Evolutionary conservation across 2,113 vertebrate species (phyloP), one percentile per base, ranked within the genome.

Genomic region (Condylura cristata): DNA sequence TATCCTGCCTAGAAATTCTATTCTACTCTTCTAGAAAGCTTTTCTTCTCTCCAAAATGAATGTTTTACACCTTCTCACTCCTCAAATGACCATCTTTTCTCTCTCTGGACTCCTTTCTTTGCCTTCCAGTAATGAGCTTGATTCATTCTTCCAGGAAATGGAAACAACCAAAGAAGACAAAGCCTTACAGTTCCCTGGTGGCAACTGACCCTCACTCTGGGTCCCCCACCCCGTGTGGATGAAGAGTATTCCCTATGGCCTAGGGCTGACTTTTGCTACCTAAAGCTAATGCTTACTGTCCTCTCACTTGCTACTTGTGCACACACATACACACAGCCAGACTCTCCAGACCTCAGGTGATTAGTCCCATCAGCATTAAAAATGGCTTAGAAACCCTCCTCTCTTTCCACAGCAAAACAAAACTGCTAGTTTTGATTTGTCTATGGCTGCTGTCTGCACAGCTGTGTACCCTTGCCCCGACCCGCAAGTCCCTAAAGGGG

Each of bases 31-130:
- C 53, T 48, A 30, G 34, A 34, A 76, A 30, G 13, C 32, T 71
- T 83, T 44, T 41, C 85, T 70, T 3, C n/a, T 74, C 70, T 90
- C 71, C 51, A 53, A 94, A 65, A 90, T 17, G 65, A 91, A 48
- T 17, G 4, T 24, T 81, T 80, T 17, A 18, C 41, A 72, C 2
- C 22, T 72, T 39, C 32, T 66, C 75, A 79, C 63, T 76, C 75
- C 26, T 84, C 58, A 51, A 74, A 68, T 1, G 9, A n/a, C 16
- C n/a, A 7, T 17, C 51, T 53, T 44, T 65, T 30, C 26, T n/a
- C 39, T 28, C 37, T 30, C 30, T 22, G n/a, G 24, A 17, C 32
- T 16, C 17, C 63, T 65, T n/a, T n/a, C 32, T 75, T 24, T 86
- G 41, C 10, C 51, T 24, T 95, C 60, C 34, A 34, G 28, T 26